Evolutionary conservation across 1,140 invertebrate species (phyloP).

Genomic region (Dermatophagoides farinae): DNA sequence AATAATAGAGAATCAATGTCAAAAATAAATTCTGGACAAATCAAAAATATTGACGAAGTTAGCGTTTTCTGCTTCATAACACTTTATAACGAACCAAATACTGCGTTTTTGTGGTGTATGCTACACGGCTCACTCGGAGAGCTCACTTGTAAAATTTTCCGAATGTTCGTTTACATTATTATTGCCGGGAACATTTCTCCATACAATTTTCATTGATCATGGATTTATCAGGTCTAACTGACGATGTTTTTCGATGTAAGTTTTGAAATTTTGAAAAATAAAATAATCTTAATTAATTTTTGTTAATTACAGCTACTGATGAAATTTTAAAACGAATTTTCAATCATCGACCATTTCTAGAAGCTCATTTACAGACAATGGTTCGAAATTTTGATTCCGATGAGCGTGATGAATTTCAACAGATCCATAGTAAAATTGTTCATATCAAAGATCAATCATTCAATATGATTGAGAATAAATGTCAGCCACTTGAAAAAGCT

Average conservation of each 20-base stretch:
- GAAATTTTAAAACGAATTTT: constrained; percentile 1
- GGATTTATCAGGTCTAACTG: not conserved
- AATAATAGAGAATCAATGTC: too few relatives aligned
- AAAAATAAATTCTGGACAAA: too few relatives aligned
- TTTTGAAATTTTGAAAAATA: not conserved
- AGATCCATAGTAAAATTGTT: not conserved
- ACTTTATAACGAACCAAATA: too few relatives aligned
- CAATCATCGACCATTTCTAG: constrained; percentile 6
- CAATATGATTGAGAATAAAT: not conserved
- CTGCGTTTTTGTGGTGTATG: too few relatives aligned
- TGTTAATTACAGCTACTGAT: not conserved
- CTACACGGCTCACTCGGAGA: too few relatives aligned
- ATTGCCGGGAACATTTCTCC: too few relatives aligned
- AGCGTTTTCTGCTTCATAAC: too few relatives aligned
- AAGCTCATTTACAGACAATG: not conserved
- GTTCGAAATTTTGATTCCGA: not conserved
- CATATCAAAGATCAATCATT: not conserved
- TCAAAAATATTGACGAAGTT: too few relatives aligned
- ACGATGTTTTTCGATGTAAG: constrained; percentile 1
- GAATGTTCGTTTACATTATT: too few relatives aligned
- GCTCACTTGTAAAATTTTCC: too few relatives aligned
- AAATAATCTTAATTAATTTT: not conserved
- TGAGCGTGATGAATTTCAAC: not conserved
- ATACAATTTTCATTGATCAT: too few relatives aligned
- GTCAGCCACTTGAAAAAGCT: not conserved